Base-by-base conservation (phyloP, 2,888 invertebrate species). In the Macrophya annulata region DNA sequence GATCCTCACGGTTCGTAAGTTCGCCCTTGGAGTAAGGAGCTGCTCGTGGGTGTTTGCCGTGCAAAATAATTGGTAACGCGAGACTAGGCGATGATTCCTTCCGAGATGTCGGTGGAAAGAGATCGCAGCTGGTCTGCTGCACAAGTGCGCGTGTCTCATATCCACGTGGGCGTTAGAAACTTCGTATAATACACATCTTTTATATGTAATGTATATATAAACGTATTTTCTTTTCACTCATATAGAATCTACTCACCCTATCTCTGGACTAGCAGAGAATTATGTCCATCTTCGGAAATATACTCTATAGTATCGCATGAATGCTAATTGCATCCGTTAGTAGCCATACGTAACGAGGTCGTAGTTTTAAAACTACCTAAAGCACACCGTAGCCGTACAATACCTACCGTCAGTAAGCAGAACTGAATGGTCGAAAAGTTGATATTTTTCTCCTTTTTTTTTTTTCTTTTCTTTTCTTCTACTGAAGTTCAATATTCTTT, bases 1-100 rank as follows among this genome's bases (percentile, higher is more conserved):
- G 71, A 83, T 83, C 68, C 71, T 83, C 83, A 71, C 83, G 59
- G 81, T 81, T 81, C 81, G 81, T 62, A 81, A 62, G 81, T 81
- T 81, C 43, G 81, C 81, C 81, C 81, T 62, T 43, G 59, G 62
- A 59, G 81, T 17, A 81, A 59, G 43, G 37, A 81, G 59, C 72
- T 21, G 51, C 62, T 62, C 31, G 81, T 81, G 85, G 79, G 81
- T 79, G 71, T 81, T 71, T 55, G 81, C 68, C 85, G 51, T 65
- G 81, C 55, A 79, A 85, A 85, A 85, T 85, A 85, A 85, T 85
- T 85, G 85, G 85, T 85, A 85, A 85, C 85, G 77, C 85, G 85
- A 85, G 85, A 77, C 85, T 48, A 37, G 77, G 85, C 77, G 65
- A 85, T 85, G 76, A 85, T 76, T 85, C 68, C 48, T 79, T 79